A percentile compares a stretch with the other conserved stretches of the same genome.
phyloP scores from a whole-genome alignment of 2,113 vertebrate species.

The Corythoichthys haematopterus region DNA sequence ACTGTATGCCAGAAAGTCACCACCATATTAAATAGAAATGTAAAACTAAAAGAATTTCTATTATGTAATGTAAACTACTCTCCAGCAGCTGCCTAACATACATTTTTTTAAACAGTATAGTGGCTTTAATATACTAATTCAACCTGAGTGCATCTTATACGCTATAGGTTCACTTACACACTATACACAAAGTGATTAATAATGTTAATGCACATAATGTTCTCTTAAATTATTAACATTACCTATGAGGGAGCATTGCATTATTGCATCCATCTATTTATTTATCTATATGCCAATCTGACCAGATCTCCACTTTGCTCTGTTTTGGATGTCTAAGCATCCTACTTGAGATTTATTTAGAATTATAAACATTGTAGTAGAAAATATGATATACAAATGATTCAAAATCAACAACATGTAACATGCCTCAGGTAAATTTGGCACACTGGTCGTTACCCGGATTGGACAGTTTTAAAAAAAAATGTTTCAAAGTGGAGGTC shows the following conservation, averaged over 20 bases:
- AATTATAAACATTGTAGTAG: not conserved
- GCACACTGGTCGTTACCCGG: constrained; percentile 4
- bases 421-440: constrained; percentile 14
- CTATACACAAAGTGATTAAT: constrained; percentile 4
- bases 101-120: not conserved
- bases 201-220: constrained; percentile 1
- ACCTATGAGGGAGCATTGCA: not conserved
- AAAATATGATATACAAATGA: not conserved
- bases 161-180: not conserved
- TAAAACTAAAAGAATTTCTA: not conserved
- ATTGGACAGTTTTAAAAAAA: constrained; percentile 10
- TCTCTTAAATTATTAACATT: not conserved
- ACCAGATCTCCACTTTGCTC: not conserved
- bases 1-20: too few relatives aligned
- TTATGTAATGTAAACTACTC: not conserved
- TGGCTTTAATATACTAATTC: not conserved
- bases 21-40: not conserved
- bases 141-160: not conserved
- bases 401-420: not conserved
- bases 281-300: not conserved
- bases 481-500: constrained; percentile 44
- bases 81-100: not conserved
- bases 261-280: not conserved
- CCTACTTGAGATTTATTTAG: not conserved
- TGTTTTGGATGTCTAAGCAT: not conserved